Evolutionary conservation across 2,797 vertebrate genomes (phyloP).

Genomic region (Chelon auratus): DNA sequence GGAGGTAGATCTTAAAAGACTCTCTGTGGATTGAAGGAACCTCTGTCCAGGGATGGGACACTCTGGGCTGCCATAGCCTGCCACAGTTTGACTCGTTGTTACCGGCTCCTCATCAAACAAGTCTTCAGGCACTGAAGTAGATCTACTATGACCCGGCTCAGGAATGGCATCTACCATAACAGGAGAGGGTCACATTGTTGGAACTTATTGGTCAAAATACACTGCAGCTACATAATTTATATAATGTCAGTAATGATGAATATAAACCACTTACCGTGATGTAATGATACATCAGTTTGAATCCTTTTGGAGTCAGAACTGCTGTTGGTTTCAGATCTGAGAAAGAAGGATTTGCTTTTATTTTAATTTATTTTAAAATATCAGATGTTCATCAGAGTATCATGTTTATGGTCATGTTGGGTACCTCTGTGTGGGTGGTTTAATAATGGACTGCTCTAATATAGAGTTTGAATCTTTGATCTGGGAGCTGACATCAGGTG

Average conservation of each 20-base stretch:
- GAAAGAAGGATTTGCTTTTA: conserved; percentile 24
- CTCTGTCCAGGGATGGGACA: conserved; percentile 69
- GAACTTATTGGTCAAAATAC: neutral
- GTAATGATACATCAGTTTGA: conserved; percentile 79
- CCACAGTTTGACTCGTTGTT: conserved; percentile 73
- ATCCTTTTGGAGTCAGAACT: conserved; percentile 83
- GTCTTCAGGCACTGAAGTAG: conserved; percentile 66
- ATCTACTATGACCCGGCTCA: conserved; percentile 52
- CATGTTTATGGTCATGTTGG: neutral
- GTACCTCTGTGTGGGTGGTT: conserved; percentile 87
- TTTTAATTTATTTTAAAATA: neutral
- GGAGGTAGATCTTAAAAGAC: conserved; percentile 65
- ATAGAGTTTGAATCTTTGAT: conserved; percentile 85
- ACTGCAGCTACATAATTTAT: neutral
- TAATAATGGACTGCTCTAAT: conserved; percentile 85
- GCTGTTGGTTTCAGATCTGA: conserved; percentile 86
- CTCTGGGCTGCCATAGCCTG: conserved; percentile 74
- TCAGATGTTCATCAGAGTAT: neutral
- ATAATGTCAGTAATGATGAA: neutral
- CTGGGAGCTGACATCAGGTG: conserved; percentile 84
- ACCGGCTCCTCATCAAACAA: conserved; percentile 75
- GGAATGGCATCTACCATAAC: conserved; percentile 55
- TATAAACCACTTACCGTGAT: conserved; percentile 74
- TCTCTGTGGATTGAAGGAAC: conserved; percentile 58
- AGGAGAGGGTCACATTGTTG: conserved; percentile 8